A percentile compares a stretch with the other conserved stretches of the same genome.
These are phyloP conservation scores for Phyllopteryx taeniolatus DNA, from an alignment of 2,113 vertebrate genomes.

Conservation along the genomic window DNA sequence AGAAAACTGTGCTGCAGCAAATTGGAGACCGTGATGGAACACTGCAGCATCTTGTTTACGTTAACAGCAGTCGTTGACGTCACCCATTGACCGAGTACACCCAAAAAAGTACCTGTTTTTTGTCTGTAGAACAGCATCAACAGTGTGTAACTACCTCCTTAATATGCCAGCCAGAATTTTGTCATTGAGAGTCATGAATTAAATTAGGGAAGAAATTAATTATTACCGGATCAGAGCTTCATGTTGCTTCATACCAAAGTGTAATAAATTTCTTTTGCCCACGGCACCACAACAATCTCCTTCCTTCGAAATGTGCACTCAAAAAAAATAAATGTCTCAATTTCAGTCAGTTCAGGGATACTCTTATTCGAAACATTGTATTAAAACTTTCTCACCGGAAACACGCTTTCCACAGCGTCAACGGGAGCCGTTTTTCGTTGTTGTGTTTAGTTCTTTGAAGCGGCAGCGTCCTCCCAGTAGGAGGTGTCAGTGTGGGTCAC, in stretches of 20 bases:
- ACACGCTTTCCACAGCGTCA: neutral
- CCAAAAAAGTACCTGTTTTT: too few species aligned
- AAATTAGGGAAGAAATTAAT: neutral
- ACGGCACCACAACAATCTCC: neutral
- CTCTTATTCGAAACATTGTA: neutral
- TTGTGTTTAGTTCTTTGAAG: neutral
- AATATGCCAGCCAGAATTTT: neutral
- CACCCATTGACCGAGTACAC: too few species aligned
- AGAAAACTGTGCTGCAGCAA: too few species aligned
- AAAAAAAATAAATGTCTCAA: slow-evolving; percentile 1
- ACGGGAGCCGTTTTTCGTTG: neutral
- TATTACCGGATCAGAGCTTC: neutral
- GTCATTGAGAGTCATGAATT: neutral
- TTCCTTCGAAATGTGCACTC: neutral
- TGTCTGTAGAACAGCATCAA: too few species aligned
- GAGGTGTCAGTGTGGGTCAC: neutral
- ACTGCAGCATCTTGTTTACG: too few species aligned
- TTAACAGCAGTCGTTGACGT: too few species aligned
- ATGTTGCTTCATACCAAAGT: neutral
- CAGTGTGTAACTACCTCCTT: too few species aligned
- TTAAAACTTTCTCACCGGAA: neutral
- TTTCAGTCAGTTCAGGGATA: neutral
- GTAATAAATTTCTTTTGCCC: neutral
- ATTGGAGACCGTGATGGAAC: too few species aligned
- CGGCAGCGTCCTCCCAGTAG: neutral